Evolutionary conservation across 2,797 vertebrate genomes (phyloP), one percentile per base, ranked within the genome.

Genomic region (Gouania willdenowi): DNA sequence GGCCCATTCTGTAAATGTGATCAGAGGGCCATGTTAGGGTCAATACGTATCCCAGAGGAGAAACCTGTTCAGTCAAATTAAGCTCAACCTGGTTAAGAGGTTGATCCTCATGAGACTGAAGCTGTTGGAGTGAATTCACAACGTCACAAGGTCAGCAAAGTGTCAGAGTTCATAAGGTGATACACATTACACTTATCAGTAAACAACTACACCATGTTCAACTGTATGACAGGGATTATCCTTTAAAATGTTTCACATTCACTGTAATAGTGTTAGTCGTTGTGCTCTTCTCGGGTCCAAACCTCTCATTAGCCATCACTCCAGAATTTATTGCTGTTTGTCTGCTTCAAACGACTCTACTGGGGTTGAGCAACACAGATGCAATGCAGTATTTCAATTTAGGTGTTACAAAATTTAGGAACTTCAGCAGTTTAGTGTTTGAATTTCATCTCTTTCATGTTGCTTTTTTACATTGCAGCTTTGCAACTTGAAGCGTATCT

Each of bases 21-120:
- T 49, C 31, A 29, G 6, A 8, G 35, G 60, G 59, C 21, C 39
- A 21, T 8, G 33, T 32, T 35, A 1, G 42, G 75, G 72, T 77
- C 58, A 67, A 10, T 11, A 26, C 5, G 14, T 10, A 41, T 73
- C 70, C 47, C 70, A 42, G 41, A 14, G 50, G 60, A 66, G 40
- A 12, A 10, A n/a, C 30, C 6, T 45, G 42, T 34, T 38, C 9
- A 15, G 63, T 60, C 56, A 57, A 6, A 49, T n/a, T n/a, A 30
- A 55, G 53, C 64, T 67, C 66, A 66, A 60, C 71, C 56, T 29
- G 42, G 31, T 52, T 57, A 43, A 67, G 34, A 66, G 60, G 58
- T 36, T 74, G 51, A 58, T 66, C 66, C 63, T 52, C 60, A 41
- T 51, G 51, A 72, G 52, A 59, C 40, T 34, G 27, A 39, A 11